Base-by-base conservation (phyloP, 2,113 vertebrate species). In the Cercocebus atys region DNA sequence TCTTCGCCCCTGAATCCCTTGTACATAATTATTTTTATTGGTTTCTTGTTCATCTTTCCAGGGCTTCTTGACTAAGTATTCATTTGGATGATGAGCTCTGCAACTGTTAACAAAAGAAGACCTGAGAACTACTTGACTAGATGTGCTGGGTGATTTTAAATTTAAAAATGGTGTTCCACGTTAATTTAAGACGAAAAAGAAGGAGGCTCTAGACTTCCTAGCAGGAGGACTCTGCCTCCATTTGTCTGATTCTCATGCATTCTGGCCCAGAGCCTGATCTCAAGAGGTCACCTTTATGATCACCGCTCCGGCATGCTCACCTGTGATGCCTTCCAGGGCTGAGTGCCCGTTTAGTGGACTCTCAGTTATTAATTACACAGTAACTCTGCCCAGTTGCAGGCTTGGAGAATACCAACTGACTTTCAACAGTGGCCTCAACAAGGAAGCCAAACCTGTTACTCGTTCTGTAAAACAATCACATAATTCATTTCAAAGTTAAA, bases 101-200 rank as follows among this genome's bases (percentile, higher is more conserved):
- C 52, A 73, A 17, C 35, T 88, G 73, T 27, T 35, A 72, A 84
- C 38, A 50, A 52, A 93, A 94, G 64, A 93, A 94, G 13, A 22
- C 32, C 27, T 88, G 32, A 88, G 78, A n/a, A 22, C 6, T 14
- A 25, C 86, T 43, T 40, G 55, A n/a, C 20, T 78, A 32, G 43
- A 32, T 50, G 40, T 47, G 20, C 78, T 52, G 23, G 40, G 27
- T 52, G 32, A 78, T 75, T 88, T 92, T 59, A 83, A 75, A 52
- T 73, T 61, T 86, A 70, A 94, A 78, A 97, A 47, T 0, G 3
- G 40, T 50, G 40, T 5, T 55, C 23, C 9, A 32, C 1, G 70
- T 90, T 95, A 61, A 45, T 13, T 32, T 78, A 90, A 83, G 59
- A 73, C 23, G 70, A 38, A 13, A 47, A 88, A 87, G 55, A 55